Conservation (phyloP, 1,140 invertebrate species). For the Temnothorax longispinosus region DNA sequence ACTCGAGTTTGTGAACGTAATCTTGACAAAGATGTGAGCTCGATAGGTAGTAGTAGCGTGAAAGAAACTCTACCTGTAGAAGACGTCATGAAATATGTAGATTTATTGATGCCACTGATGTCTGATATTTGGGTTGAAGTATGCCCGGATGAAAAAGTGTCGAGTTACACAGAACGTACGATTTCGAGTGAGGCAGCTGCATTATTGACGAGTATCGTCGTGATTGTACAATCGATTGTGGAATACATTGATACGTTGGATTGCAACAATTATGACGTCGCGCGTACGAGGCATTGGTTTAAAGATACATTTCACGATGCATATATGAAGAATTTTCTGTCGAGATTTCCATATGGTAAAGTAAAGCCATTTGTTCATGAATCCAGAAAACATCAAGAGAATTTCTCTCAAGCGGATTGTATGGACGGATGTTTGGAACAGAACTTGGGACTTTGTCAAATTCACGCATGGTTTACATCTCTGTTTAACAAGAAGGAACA, state of each 20-base stretch:
- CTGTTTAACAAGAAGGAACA: slow-evolving; percentile 58
- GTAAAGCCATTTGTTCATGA: slow-evolving; percentile 36
- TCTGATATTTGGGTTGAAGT: slow-evolving; percentile 92
- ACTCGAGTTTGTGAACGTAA: slow-evolving; percentile 70
- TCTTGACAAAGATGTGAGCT: slow-evolving; percentile 62
- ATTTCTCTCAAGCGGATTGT: slow-evolving; percentile 65
- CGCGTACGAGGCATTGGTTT: slow-evolving; percentile 82
- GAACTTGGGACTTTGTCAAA: slow-evolving; percentile 80
- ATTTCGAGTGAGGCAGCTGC: slow-evolving; percentile 86
- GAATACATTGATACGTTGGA: slow-evolving; percentile 85
- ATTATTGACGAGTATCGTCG: slow-evolving; percentile 86
- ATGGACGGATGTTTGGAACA: slow-evolving; percentile 73
- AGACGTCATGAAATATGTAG: slow-evolving; percentile 85
- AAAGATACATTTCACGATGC: slow-evolving; percentile 84
- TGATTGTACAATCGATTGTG: slow-evolving; percentile 87
- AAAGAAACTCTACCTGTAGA: slow-evolving; percentile 67
- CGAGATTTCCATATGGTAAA: slow-evolving; percentile 86
- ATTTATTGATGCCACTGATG: slow-evolving; percentile 89
- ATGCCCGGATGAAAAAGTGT: slow-evolving; percentile 82
- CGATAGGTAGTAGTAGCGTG: background rate
- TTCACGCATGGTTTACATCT: slow-evolving; percentile 81
- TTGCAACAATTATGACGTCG: slow-evolving; percentile 64
- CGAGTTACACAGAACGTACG: slow-evolving; percentile 80
- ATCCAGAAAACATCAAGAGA: slow-evolving; percentile 73
- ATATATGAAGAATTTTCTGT: slow-evolving; percentile 86